Conservation (phyloP, 2,797 vertebrate genomes). For the Coccyzus lansbergi region DNA sequence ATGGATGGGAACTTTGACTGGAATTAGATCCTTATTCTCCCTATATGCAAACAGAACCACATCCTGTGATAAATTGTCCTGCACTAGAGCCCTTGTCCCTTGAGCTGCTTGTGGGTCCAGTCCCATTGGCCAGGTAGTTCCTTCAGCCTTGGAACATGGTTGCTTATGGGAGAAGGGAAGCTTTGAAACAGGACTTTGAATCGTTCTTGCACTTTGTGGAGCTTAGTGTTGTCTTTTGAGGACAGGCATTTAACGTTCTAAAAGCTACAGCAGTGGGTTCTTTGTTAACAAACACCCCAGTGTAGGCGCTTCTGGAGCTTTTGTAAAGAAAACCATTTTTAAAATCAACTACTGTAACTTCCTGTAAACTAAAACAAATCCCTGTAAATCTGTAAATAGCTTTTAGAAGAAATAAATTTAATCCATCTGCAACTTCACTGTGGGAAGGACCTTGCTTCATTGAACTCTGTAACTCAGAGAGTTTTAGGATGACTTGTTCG, state of each 20-base stretch:
- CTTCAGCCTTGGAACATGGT: neutral
- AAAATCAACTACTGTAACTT: constrained; percentile 19
- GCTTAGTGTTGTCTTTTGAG: neutral
- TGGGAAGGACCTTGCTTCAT: neutral
- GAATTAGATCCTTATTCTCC: neutral
- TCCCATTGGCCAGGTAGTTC: rapidly evolving
- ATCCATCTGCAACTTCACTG: neutral
- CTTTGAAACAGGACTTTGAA: neutral
- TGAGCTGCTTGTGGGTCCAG: neutral
- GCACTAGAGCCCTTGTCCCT: neutral
- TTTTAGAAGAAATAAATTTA: constrained; percentile 47
- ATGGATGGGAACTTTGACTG: neutral
- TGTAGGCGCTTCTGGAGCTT: constrained; percentile 28
- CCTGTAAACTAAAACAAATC: constrained; percentile 42
- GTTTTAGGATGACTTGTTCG: neutral
- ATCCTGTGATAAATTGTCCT: neutral
- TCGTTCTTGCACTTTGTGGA: neutral
- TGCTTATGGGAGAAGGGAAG: neutral
- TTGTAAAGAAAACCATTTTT: constrained; percentile 46
- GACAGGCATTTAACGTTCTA: neutral
- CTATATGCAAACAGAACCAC: neutral
- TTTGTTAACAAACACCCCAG: neutral
- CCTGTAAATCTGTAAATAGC: constrained; percentile 65
- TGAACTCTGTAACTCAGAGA: neutral
- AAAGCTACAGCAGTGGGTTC: neutral